Percentiles rank a stretch among this genome's conserved stretches.
Conservation (phyloP, 1,140 invertebrate species). For the Trachymyrmex cornetzi region DNA sequence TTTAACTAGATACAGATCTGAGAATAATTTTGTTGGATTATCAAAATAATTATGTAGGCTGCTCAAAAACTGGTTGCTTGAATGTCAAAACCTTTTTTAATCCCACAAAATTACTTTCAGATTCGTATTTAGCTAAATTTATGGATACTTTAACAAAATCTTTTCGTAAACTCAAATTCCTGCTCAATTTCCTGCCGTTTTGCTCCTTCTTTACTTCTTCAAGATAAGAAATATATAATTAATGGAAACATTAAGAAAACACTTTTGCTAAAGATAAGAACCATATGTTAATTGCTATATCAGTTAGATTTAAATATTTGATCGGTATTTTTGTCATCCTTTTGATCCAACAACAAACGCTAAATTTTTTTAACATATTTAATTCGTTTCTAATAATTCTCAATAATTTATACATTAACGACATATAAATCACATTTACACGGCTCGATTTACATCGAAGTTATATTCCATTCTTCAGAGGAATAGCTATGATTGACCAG, state of each 20-base stretch:
- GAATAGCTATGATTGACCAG: too few species aligned
- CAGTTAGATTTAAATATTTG: neutral
- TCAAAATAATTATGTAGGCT: too few species aligned
- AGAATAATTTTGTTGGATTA: too few species aligned
- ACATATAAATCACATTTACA: neutral
- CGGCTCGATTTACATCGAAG: too few species aligned
- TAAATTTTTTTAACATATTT: slow-evolving; percentile 9
- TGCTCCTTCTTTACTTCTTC: neutral
- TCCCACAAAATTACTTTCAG: too few species aligned
- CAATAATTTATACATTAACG: neutral
- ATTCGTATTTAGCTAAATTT: too few species aligned
- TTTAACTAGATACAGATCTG: too few species aligned
- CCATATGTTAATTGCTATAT: neutral
- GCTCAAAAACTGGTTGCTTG: too few species aligned
- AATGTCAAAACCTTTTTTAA: too few species aligned
- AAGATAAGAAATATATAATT: neutral
- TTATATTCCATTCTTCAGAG: too few species aligned
- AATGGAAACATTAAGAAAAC: neutral
- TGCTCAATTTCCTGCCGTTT: neutral
- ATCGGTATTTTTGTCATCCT: neutral
- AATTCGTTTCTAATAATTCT: neutral
- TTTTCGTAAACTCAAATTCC: neutral
- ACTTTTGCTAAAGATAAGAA: neutral
- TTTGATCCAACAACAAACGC: neutral
- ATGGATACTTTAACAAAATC: too few species aligned